phyloP scores from a whole-genome alignment of 1,140 invertebrate species.

The Tetramorium simillimum region DNA sequence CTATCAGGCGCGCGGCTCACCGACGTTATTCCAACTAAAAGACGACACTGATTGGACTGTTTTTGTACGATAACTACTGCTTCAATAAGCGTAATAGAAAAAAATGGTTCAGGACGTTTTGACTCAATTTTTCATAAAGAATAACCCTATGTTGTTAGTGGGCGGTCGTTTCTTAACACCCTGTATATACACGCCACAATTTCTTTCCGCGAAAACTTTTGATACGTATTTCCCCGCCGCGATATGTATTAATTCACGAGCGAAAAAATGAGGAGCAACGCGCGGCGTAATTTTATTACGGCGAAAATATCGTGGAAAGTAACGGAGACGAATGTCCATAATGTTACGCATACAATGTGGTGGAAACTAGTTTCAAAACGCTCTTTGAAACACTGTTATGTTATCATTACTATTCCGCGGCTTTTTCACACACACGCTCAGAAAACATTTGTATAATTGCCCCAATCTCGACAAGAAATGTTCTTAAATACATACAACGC shows the following conservation, averaged over 20 bases:
- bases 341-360: not conserved
- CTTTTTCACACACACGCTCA: not conserved
- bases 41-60: no score
- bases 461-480: not conserved
- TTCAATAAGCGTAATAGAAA: no score
- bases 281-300: constrained; percentile 27
- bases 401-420: constrained; percentile 13
- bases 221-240: not conserved
- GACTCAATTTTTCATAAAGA: no score
- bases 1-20: no score
- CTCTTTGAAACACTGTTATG: not conserved
- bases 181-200: no score
- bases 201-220: constrained; percentile 20
- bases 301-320: not conserved
- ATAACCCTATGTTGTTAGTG: no score
- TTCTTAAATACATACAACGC: not conserved
- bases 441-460: not conserved
- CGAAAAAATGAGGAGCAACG: constrained; percentile 30
- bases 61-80: no score
- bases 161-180: no score
- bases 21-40: no score
- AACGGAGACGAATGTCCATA: constrained; percentile 25
- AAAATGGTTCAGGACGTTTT: no score
- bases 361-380: not conserved
- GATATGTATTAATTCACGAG: constrained; percentile 37